Evolutionary conservation across 2,113 vertebrate genomes (phyloP), one percentile per base, ranked within the genome.

Genomic region (Barbus barbus): DNA sequence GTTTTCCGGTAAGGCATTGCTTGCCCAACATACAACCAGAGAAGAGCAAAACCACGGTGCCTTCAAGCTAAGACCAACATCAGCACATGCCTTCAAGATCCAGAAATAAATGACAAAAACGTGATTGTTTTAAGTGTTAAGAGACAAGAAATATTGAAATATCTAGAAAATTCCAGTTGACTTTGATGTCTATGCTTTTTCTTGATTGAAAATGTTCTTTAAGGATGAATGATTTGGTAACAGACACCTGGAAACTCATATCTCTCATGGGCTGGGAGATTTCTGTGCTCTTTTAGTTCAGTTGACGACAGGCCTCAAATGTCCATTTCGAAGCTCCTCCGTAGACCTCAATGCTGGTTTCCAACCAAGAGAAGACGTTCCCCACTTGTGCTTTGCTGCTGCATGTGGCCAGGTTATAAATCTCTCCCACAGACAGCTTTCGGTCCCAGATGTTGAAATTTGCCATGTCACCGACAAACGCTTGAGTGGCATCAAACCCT

Each of bases 401-500:
- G 96, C 98, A 99, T 3, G 98, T 99, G 18, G 98, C 97, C 86
- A 99, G 93, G 89, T 95, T 95, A 90, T 98, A 98, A 86, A 98
- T 96, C 93, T 99, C 98, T 2, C 95, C 97, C 0, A 96, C 93
- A 3, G 96, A 96, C 87, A 99, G 94, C 91, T 97, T 97, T 36
- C 97, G 94, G 90, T 99, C 98, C 98, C 98, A 99, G 93, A 99
- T 95, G 94, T 99, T 96, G 92, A 99, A 98, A 78, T 99, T 97
- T 11, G 98, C 97, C 91, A 99, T 91, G 90, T 99, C 97, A 2
- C 98, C 98, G 14, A 99, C 93, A n/a, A 99, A 99, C 0, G 98
- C 98, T 84, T 99, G 98, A 0, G 97, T 99, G 88, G 98, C 98
- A 0, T 99, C 98, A 22, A 99, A 99, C 0, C 97, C 97, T 0